Percentiles rank a stretch among this genome's conserved stretches.
Conservation (phyloP, 2,113 vertebrate genomes). For the Spheniscus mendiculus region DNA sequence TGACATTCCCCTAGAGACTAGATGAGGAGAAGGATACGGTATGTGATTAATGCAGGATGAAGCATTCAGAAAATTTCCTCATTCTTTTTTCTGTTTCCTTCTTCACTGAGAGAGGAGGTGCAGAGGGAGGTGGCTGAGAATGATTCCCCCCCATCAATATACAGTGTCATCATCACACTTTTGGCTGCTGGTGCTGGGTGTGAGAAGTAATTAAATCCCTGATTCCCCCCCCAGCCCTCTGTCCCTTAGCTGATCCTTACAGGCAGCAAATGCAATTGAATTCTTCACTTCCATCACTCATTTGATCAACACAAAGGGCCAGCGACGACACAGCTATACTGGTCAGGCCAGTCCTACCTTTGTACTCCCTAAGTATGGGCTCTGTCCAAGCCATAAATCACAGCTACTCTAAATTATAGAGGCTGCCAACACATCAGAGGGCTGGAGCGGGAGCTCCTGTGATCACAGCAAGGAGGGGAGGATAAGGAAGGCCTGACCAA, state of each 20-base stretch:
- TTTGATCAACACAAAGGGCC: conserved; percentile 34
- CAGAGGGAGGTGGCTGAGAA: not conserved
- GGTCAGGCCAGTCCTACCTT: conserved; percentile 31
- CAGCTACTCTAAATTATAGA: conserved; percentile 29
- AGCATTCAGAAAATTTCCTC: not conserved
- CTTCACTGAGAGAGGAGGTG: not conserved
- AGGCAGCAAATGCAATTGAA: not conserved
- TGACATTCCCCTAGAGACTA: not conserved
- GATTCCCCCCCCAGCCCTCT: not conserved
- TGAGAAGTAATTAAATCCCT: conserved; percentile 5
- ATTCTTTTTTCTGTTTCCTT: not conserved
- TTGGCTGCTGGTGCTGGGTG: not conserved
- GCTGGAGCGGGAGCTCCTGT: conserved; percentile 11
- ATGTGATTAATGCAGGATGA: conserved; percentile 14
- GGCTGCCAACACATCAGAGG: conserved; percentile 45
- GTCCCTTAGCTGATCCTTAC: not conserved
- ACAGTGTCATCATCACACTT: not conserved
- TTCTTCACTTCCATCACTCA: conserved; percentile 30
- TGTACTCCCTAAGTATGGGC: not conserved
- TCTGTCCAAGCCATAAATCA: conserved; percentile 48
- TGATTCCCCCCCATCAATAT: not conserved
- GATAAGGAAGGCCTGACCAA: conserved; percentile 38
- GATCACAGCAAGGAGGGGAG: conserved; percentile 13
- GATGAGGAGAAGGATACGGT: not conserved
- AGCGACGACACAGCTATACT: not conserved